phyloP scores from a whole-genome alignment of 2,113 vertebrate species.

The Sciurus niger region DNA sequence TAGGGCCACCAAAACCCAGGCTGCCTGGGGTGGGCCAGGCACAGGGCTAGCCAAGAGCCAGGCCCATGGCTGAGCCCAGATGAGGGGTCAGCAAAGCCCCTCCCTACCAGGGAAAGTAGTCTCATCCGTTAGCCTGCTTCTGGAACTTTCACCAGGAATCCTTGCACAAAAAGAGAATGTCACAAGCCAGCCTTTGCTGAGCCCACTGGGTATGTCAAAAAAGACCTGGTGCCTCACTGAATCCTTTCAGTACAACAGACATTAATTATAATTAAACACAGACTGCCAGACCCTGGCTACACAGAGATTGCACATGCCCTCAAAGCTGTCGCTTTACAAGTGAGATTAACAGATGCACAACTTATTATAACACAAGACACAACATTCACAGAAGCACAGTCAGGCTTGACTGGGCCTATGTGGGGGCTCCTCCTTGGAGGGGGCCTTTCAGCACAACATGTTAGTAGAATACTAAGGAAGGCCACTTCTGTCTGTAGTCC shows the following conservation, averaged over 20 bases:
- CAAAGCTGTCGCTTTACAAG: neutral
- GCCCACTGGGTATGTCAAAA: neutral
- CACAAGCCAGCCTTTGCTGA: neutral
- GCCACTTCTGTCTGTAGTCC: neutral
- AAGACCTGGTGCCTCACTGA: conserved; percentile 34
- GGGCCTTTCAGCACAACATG: neutral
- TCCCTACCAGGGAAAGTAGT: neutral
- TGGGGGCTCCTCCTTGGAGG: neutral
- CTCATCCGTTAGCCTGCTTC: neutral
- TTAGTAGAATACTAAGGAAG: neutral
- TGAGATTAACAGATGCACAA: neutral
- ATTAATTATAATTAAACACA: neutral
- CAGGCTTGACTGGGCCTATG: too few species aligned
- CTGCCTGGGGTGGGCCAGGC: neutral
- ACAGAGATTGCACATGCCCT: neutral
- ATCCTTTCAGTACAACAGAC: neutral
- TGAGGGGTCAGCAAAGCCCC: neutral
- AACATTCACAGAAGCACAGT: neutral
- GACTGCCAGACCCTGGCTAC: neutral
- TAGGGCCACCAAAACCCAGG: neutral
- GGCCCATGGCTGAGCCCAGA: neutral
- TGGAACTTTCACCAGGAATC: neutral
- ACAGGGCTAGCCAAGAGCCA: neutral
- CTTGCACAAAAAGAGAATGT: neutral
- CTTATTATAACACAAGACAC: neutral